A percentile compares a stretch with the other conserved stretches of the same genome.
Evolutionary conservation across 2,888 invertebrate species (phyloP).

Genomic region (Caenorhabditis uteleia): DNA sequence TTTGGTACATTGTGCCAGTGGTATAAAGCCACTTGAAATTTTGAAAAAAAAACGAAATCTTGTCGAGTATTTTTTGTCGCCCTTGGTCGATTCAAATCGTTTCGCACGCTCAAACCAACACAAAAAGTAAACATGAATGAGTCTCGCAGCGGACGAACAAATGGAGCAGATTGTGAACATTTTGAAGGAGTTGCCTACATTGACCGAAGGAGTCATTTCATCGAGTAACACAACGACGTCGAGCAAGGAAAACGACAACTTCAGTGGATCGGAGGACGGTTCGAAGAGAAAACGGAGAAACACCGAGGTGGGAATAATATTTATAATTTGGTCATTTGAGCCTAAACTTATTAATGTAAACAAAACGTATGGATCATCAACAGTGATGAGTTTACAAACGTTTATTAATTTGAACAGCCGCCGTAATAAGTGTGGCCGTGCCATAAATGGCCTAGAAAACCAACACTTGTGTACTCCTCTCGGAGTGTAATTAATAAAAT

Average conservation of each 20-base stretch:
- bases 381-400: too few species aligned
- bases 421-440: not conserved
- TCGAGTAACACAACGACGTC: slow-evolving; percentile 5
- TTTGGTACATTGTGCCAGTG: too few species aligned
- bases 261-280: not conserved
- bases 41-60: not conserved
- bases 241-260: not conserved
- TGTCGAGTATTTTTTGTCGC: not conserved
- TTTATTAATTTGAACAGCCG: not conserved
- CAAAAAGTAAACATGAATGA: slow-evolving; percentile 34
- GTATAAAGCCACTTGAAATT: not conserved
- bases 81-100: slow-evolving; percentile 1
- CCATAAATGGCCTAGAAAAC: slow-evolving; percentile 1
- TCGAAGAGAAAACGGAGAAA: not conserved
- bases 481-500: slow-evolving; percentile 13
- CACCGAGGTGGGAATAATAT: not conserved
- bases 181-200: slow-evolving; percentile 40
- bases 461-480: slow-evolving; percentile 14
- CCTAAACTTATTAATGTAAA: too few species aligned
- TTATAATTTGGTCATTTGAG: too few species aligned
- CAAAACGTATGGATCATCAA: too few species aligned
- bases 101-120: slow-evolving; percentile 26
- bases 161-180: slow-evolving; percentile 46
- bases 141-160: not conserved
- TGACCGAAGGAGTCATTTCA: slow-evolving; percentile 35